Percentiles rank a stretch among this genome's conserved stretches.
Evolutionary conservation across 2,888 invertebrate species (phyloP).

Genomic region (Pterobdella sp.): DNA sequence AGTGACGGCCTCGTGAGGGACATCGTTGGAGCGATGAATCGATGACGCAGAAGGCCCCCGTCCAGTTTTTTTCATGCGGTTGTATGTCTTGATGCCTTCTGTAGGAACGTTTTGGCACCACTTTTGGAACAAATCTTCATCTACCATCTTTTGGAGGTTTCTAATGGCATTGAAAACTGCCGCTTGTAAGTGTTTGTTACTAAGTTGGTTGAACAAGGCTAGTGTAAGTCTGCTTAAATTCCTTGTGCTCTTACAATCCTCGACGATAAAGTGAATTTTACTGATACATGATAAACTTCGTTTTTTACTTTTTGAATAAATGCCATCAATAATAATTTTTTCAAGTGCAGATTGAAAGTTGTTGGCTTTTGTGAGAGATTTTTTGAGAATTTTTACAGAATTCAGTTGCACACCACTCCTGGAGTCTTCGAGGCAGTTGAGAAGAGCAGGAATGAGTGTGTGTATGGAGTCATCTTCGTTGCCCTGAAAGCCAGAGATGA

Average conservation of each 20-base stretch:
- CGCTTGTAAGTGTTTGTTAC: slow-evolving; percentile 21
- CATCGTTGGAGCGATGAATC: slow-evolving; percentile 8
- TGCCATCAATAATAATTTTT: slow-evolving; percentile 20
- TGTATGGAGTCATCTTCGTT: slow-evolving; percentile 20
- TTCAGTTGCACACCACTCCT: slow-evolving; percentile 18
- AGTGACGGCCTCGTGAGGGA: neutral
- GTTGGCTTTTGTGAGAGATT: slow-evolving; percentile 18
- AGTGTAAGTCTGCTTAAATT: neutral
- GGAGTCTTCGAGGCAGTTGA: slow-evolving; percentile 21
- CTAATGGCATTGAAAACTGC: slow-evolving; percentile 9
- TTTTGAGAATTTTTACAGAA: slow-evolving; percentile 20
- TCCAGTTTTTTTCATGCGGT: slow-evolving; percentile 17
- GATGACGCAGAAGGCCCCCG: neutral
- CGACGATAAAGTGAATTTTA: slow-evolving; percentile 25
- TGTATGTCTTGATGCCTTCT: slow-evolving; percentile 16
- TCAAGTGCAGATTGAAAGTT: slow-evolving; percentile 19
- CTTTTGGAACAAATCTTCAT: slow-evolving; percentile 11
- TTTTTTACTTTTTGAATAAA: slow-evolving; percentile 18
- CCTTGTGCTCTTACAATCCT: slow-evolving; percentile 5
- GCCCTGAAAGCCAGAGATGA: slow-evolving; percentile 18
- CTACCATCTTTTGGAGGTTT: slow-evolving; percentile 4
- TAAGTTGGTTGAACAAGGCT: slow-evolving; percentile 23
- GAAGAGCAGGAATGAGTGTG: slow-evolving; percentile 20
- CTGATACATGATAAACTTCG: slow-evolving; percentile 9
- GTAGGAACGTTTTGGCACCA: slow-evolving; percentile 15